A percentile compares a stretch with the other conserved stretches of the same genome.
Evolutionary conservation across 1,140 invertebrate species (phyloP).

Genomic region (Samia ricini): DNA sequence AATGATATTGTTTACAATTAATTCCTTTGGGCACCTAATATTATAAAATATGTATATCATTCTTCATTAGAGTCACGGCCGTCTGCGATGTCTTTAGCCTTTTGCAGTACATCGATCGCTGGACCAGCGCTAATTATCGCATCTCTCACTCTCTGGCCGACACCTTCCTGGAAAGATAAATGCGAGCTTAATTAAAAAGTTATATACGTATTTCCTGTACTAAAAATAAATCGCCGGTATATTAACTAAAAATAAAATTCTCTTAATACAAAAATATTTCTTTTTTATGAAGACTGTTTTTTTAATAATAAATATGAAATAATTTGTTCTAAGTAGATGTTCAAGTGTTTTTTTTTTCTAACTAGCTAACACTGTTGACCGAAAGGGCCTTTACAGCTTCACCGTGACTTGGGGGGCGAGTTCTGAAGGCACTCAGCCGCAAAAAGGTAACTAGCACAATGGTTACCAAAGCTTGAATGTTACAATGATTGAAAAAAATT

Average conservation of each 20-base stretch:
- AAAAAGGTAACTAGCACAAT: too few species aligned
- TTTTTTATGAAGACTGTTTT: background rate
- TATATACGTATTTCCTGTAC: background rate
- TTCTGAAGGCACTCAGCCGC: too few species aligned
- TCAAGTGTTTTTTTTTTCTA: too few species aligned
- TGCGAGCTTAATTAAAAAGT: background rate
- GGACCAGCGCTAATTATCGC: slow-evolving; percentile 49
- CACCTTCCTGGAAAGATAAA: slow-evolving; percentile 39
- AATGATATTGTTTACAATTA: too few species aligned
- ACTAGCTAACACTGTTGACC: too few species aligned
- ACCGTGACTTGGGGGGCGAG: too few species aligned
- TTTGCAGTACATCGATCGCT: slow-evolving; percentile 37
- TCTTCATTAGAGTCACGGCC: slow-evolving; percentile 12
- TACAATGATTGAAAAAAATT: too few species aligned
- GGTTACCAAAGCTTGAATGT: too few species aligned
- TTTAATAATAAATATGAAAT: too few species aligned
- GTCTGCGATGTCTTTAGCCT: slow-evolving; percentile 24
- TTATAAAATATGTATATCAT: background rate
- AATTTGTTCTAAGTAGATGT: too few species aligned
- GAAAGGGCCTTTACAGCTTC: too few species aligned
- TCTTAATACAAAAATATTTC: background rate
- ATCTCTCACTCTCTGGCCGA: slow-evolving; percentile 43
- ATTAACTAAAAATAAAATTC: background rate
- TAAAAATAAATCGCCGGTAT: background rate
- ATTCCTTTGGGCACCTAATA: too few species aligned